Evolutionary conservation across 2,797 vertebrate genomes (phyloP), one percentile per base, ranked within the genome.

Genomic region (Peromyscus nudipes): DNA sequence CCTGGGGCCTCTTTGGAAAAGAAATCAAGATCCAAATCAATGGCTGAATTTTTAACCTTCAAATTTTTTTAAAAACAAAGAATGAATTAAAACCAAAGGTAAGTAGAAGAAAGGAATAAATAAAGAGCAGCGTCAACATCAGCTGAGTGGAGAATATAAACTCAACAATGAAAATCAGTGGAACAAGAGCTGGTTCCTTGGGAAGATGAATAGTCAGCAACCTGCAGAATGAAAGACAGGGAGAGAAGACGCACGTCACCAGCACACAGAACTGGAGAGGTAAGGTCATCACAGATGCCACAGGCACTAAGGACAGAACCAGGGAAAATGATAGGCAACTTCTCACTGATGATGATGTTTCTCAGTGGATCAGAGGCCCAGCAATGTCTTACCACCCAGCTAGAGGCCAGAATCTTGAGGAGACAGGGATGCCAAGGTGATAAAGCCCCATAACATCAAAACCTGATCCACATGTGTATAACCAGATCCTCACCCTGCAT

Each of bases 11-110:
- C 11, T 4, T 13, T 11, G 40, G 31, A 9, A 49, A 71, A 62
- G 64, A 27, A 52, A 75, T 13, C 49, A 69, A 29, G 49, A 69
- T 71, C 49, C 43, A 79, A 67, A n/a, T 76, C 23, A n/a, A 6
- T 71, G 43, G 92, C 65, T 37, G 16, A 62, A 27, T 25, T 57
- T 67, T 29, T 62, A 10, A 64, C 37, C 49, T 37, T 92, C 14
- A 62, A 60, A 34, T 55, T 52, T 55, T 11, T 31, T 9, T 25
- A 52, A 57, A 57, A 57, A 57, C 55, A 64, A 73, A 90, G 67
- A 85, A 49, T 31, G 69, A 96, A 90, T 84, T 75, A 64, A 95
- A 75, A 91, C 49, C 57, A 86, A 77, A 29, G 40, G 9, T 34
- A 85, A 77, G 73, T 9, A 88, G 62, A 82, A 85, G 57, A 84